Evolutionary conservation across 92 coral and sea anemone genomes (phyloP).

Genomic region (Scolanthus callimorphus): DNA sequence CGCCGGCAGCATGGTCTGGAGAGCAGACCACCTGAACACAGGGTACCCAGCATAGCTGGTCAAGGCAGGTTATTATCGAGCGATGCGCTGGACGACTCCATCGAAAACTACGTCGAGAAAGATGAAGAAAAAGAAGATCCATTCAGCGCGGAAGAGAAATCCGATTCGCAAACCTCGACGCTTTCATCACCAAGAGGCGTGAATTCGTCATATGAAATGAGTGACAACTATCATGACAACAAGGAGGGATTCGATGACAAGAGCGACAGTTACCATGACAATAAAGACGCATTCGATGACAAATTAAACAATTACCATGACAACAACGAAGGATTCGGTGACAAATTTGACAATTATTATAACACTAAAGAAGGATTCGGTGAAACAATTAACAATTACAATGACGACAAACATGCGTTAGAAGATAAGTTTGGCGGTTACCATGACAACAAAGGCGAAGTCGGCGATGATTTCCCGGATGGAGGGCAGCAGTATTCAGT

Average conservation of each 20-base stretch:
- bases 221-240: neutral
- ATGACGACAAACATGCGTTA: neutral
- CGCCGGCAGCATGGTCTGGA: constrained; percentile 16
- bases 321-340: too few species aligned
- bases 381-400: neutral
- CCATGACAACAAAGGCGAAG: neutral
- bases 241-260: neutral
- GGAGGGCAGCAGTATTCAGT: too few species aligned
- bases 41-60: neutral
- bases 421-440: neutral
- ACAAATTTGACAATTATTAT: too few species aligned
- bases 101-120: neutral
- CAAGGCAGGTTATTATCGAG: neutral
- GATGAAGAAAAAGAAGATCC: neutral
- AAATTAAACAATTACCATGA: too few species aligned
- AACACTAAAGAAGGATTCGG: too few species aligned
- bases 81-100: neutral
- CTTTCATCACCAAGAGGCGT: neutral
- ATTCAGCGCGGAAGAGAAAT: neutral
- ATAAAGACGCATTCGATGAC: too few species aligned
- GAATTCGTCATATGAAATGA: neutral
- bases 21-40: neutral
- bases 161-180: neutral
- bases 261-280: too few species aligned
- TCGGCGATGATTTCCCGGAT: neutral